Conservation (phyloP, 2,888 invertebrate genomes). For the Heliconius ismenius region DNA sequence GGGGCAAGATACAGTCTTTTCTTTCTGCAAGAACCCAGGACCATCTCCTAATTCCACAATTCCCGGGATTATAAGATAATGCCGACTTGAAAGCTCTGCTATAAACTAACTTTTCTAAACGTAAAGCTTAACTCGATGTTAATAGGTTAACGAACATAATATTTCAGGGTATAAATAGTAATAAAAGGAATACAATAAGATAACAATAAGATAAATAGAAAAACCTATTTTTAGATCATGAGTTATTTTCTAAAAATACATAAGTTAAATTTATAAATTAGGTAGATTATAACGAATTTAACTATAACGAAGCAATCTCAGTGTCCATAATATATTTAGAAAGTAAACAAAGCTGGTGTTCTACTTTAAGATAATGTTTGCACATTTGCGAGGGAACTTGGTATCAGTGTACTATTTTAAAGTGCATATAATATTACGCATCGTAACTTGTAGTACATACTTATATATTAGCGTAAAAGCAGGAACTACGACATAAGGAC, state of each 20-base stretch:
- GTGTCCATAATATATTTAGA: neutral
- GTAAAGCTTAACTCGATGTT: too few relatives aligned
- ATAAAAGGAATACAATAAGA: too few relatives aligned
- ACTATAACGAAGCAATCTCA: neutral
- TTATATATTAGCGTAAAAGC: too few relatives aligned
- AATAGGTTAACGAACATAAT: too few relatives aligned
- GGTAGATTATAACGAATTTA: neutral
- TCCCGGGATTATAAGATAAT: too few relatives aligned
- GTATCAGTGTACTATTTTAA: neutral
- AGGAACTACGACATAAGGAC: too few relatives aligned
- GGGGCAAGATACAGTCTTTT: neutral
- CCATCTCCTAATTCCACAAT: too few relatives aligned
- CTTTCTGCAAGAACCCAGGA: neutral
- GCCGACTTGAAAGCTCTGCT: too few relatives aligned
- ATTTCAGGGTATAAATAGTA: too few relatives aligned
- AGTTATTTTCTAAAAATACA: neutral
- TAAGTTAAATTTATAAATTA: neutral
- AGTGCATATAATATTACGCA: neutral
- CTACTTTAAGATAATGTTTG: neutral
- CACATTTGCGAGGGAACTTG: neutral
- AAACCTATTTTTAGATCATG: neutral
- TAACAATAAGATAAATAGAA: too few relatives aligned
- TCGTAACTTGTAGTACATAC: too few relatives aligned
- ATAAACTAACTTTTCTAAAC: too few relatives aligned
- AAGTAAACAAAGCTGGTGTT: slow-evolving; percentile 1